These are phyloP conservation scores for Artemisiospiza belli DNA, from an alignment of 2,113 vertebrate species.

Conservation along the genomic window DNA sequence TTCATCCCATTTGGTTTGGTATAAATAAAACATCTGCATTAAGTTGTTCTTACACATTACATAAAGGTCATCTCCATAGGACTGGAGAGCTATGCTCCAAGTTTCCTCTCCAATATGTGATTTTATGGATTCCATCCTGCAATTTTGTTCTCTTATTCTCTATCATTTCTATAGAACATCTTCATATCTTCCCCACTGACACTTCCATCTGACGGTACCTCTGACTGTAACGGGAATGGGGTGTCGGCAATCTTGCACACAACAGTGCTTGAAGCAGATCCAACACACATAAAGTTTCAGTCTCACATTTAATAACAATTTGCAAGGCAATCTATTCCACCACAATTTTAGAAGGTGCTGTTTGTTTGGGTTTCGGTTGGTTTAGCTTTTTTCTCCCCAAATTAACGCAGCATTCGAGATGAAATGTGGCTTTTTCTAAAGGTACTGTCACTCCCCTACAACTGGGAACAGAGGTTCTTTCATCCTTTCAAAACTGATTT, in stretches of 20 bases:
- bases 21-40: constrained; percentile 55
- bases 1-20: not conserved
- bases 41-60: not conserved
- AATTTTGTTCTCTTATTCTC: not conserved
- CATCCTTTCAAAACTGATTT: not conserved
- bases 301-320: not conserved
- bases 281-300: not conserved
- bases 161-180: constrained; percentile 9
- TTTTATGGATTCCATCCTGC: not conserved
- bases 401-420: not conserved
- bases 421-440: not conserved
- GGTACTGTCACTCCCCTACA: not conserved
- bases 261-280: not conserved
- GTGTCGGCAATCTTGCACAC: not conserved
- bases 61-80: constrained; percentile 41
- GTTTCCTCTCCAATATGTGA: not conserved
- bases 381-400: not conserved
- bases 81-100: not conserved
- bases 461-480: not conserved
- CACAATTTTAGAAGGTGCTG: not conserved
- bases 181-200: not conserved
- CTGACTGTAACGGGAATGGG: not conserved
- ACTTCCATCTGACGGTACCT: not conserved
- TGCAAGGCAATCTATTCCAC: not conserved
- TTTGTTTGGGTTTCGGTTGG: not conserved